phyloP scores from a whole-genome alignment of 2,888 invertebrate genomes.

The Vanessa cardui region DNA sequence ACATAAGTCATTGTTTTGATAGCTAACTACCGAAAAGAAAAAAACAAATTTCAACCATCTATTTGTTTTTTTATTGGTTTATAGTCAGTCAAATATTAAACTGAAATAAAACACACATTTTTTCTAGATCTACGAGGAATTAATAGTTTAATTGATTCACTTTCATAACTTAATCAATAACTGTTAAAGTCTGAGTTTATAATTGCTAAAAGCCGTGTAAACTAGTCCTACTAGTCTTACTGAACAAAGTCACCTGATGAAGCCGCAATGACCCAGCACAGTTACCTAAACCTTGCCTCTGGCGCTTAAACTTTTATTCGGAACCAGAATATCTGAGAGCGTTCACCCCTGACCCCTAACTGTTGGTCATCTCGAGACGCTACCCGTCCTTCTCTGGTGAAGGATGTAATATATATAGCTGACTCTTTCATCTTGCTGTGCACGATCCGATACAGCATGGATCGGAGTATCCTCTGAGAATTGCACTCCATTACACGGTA shows the following conservation, averaged over 20 bases:
- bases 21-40: too few relatives aligned
- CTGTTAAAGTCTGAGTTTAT: background rate
- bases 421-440: constrained; percentile 60
- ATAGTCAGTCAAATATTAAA: too few relatives aligned
- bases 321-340: constrained; percentile 65
- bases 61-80: too few relatives aligned
- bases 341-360: constrained; percentile 81
- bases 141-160: too few relatives aligned
- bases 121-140: too few relatives aligned
- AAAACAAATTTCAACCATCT: too few relatives aligned
- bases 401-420: constrained; percentile 35
- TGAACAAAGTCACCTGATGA: constrained; percentile 23
- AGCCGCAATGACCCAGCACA: constrained; percentile 32
- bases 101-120: too few relatives aligned
- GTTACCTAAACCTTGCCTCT: constrained; percentile 41
- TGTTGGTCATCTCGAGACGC: constrained; percentile 77
- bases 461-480: constrained; percentile 80
- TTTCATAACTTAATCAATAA: too few relatives aligned
- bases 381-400: constrained; percentile 52
- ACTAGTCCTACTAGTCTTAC: background rate
- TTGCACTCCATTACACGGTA: constrained; percentile 65
- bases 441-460: constrained; percentile 74
- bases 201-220: background rate
- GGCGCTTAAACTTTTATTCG: constrained; percentile 39
- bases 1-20: too few relatives aligned